Percentiles rank a stretch among this genome's conserved stretches.
Conservation (phyloP, 2,797 vertebrate genomes). For the Pseudomugil tenellus region DNA sequence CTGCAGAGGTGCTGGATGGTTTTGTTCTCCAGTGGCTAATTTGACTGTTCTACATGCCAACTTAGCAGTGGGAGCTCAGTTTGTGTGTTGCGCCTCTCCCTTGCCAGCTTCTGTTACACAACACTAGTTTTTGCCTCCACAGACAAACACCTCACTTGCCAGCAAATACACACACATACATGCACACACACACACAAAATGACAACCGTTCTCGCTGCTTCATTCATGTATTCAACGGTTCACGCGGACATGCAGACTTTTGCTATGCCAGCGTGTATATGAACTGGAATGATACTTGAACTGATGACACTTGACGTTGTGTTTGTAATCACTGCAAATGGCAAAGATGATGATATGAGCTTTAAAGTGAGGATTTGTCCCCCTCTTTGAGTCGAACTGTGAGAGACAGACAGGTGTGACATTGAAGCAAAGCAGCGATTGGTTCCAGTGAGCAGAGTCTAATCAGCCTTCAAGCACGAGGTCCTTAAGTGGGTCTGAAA, state of each 20-base stretch:
- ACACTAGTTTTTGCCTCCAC: constrained; percentile 66
- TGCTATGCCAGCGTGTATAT: constrained; percentile 17
- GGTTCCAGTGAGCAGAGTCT: constrained; percentile 67
- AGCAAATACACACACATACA: constrained; percentile 42
- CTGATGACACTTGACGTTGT: constrained; percentile 12
- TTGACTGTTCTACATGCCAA: constrained; percentile 80
- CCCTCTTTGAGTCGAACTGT: constrained; percentile 48
- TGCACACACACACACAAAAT: constrained; percentile 21
- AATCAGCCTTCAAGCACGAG: constrained; percentile 71
- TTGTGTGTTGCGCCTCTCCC: constrained; percentile 55
- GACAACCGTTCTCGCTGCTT: constrained; percentile 35
- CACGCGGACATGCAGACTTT: constrained; percentile 19
- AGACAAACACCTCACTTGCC: constrained; percentile 71
- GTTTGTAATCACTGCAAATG: constrained; percentile 20
- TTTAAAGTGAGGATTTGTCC: constrained; percentile 29
- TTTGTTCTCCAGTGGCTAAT: constrained; percentile 84
- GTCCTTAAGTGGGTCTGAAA: constrained; percentile 64
- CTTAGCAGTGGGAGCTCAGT: constrained; percentile 63
- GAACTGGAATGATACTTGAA: constrained; percentile 23
- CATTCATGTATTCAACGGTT: constrained; percentile 49
- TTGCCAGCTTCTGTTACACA: constrained; percentile 78
- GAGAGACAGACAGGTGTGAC: constrained; percentile 66
- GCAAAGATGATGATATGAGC: constrained; percentile 32
- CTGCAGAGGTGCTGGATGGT: constrained; percentile 69
- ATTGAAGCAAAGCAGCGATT: constrained; percentile 67